These are phyloP conservation scores for Mythimna vitellina DNA, from an alignment of 2,888 invertebrate species.

Conservation along the genomic window DNA sequence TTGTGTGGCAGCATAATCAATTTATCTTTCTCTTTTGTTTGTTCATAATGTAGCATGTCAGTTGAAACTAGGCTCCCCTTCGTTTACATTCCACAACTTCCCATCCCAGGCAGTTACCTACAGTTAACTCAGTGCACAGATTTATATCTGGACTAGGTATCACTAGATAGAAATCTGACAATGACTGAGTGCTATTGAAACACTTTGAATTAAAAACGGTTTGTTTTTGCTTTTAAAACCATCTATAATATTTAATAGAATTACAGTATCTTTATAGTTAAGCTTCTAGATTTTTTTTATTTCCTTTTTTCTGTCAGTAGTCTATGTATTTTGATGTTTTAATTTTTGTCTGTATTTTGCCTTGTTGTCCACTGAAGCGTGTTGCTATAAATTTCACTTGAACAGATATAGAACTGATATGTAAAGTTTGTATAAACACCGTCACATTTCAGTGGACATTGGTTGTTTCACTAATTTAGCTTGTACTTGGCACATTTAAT, in stretches of 20 bases:
- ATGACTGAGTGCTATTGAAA: conserved; percentile 47
- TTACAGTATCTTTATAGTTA: conserved; percentile 9
- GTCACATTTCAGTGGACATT: conserved; percentile 42
- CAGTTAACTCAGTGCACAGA: conserved; percentile 48
- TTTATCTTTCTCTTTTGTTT: conserved; percentile 19
- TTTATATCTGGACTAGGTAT: conserved; percentile 49
- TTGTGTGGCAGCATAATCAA: conserved; percentile 14
- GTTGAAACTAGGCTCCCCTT: conserved; percentile 23
- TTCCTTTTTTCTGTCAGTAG: conserved; percentile 37
- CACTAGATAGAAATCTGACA: conserved; percentile 54
- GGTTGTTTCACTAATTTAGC: conserved; percentile 47
- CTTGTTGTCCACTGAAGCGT: conserved; percentile 50
- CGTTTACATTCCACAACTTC: conserved; percentile 37
- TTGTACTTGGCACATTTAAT: conserved; percentile 65
- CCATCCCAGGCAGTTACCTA: conserved; percentile 44
- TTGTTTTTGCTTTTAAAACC: conserved; percentile 26
- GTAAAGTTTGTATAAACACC: conserved; percentile 15
- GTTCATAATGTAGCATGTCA: conserved; percentile 18
- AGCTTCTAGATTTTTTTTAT: conserved; percentile 24
- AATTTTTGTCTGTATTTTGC: conserved; percentile 35
- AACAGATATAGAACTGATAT: conserved; percentile 22
- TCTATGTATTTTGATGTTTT: conserved; percentile 44
- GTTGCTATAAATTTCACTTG: conserved; percentile 37
- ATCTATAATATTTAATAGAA: conserved; percentile 27
- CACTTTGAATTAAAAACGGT: conserved; percentile 26